Conservation (phyloP, 2,113 vertebrate genomes). For the Mustela nigripes region DNA sequence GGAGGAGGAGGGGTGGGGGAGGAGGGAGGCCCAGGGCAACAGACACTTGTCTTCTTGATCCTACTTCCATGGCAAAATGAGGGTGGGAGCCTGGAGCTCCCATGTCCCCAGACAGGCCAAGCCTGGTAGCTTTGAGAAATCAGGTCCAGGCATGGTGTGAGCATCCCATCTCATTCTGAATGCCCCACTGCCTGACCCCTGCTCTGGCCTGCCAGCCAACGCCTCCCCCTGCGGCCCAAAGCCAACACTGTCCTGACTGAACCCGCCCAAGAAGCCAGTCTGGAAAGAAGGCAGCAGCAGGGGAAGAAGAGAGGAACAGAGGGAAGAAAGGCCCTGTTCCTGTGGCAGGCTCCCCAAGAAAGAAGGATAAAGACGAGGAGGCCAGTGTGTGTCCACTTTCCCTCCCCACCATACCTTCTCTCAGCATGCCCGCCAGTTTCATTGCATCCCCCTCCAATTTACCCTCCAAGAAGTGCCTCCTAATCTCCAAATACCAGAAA, state of each 20-base stretch:
- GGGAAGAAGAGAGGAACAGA: neutral
- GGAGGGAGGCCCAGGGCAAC: neutral
- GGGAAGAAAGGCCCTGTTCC: neutral
- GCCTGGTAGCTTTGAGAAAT: conserved; percentile 18
- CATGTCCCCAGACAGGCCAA: neutral
- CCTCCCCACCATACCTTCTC: neutral
- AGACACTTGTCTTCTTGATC: conserved; percentile 59
- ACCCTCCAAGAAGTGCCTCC: neutral
- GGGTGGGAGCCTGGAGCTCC: neutral
- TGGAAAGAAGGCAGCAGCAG: neutral
- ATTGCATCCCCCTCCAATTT: neutral
- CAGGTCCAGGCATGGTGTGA: neutral
- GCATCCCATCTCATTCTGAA: neutral
- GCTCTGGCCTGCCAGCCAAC: neutral
- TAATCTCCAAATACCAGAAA: neutral
- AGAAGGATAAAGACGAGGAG: neutral
- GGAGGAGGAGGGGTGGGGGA: neutral
- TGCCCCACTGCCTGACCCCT: neutral
- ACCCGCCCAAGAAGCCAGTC: neutral
- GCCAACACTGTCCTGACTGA: neutral
- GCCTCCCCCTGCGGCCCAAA: neutral
- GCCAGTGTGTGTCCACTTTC: neutral
- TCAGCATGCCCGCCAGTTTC: neutral
- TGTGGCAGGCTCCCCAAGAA: neutral
- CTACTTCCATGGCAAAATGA: conserved; percentile 48